phyloP scores from a whole-genome alignment of 2,797 vertebrate species.

The Galaxias olidus region DNA sequence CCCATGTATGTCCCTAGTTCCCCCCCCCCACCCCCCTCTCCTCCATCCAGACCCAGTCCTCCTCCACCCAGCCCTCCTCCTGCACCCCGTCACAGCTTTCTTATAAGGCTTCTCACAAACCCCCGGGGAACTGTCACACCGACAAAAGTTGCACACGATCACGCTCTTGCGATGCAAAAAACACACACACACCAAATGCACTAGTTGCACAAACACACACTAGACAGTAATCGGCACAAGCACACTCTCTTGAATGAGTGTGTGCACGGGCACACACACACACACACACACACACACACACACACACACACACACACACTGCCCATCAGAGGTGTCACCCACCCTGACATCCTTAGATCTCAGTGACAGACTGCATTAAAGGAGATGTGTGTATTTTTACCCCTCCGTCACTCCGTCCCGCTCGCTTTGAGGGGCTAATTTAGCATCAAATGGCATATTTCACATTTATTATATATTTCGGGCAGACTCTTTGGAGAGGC shows the following conservation, averaged over 20 bases:
- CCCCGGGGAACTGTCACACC: constrained; percentile 50
- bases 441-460: constrained; percentile 44
- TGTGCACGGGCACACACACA: constrained; percentile 9
- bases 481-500: constrained; percentile 6
- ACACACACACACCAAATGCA: constrained; percentile 6
- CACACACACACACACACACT: constrained; percentile 13
- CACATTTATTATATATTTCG: constrained; percentile 19
- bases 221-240: no score
- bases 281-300: constrained; percentile 4
- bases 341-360: constrained; percentile 30
- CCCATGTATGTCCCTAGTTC: background rate
- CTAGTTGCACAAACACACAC: background rate
- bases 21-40: constrained; percentile 13
- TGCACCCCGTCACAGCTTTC: constrained; percentile 56
- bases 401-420: constrained; percentile 15
- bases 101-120: constrained; percentile 60
- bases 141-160: constrained; percentile 36
- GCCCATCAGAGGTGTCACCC: constrained; percentile 27
- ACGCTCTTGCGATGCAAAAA: background rate
- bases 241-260: background rate
- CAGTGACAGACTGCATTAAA: constrained; percentile 28
- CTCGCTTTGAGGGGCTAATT: constrained; percentile 29
- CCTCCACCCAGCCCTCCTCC: background rate
- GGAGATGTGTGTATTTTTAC: constrained; percentile 22
- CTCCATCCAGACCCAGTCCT: constrained; percentile 1